These are phyloP conservation scores for Tipula unca DNA, from an alignment of 2,888 invertebrate species.

Conservation along the genomic window DNA sequence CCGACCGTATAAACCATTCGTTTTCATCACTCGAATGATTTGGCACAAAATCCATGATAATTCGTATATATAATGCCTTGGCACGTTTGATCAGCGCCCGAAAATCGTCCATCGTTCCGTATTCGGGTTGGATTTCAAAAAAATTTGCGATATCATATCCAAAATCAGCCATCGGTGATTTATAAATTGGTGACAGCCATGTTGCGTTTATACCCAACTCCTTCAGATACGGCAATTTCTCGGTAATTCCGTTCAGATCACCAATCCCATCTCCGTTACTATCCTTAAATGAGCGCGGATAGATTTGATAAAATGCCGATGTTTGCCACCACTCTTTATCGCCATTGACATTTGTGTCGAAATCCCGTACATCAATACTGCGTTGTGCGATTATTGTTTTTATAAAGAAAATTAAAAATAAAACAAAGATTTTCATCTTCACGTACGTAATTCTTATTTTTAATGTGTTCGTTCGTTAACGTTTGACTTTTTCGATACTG, in stretches of 20 bases:
- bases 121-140: slow-evolving; percentile 56
- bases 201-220: slow-evolving; percentile 58
- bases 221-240: slow-evolving; percentile 54
- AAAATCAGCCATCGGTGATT: slow-evolving; percentile 66
- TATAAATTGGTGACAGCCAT: slow-evolving; percentile 67
- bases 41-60: slow-evolving; percentile 61
- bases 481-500: neutral
- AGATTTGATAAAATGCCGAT: slow-evolving; percentile 75
- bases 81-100: slow-evolving; percentile 49
- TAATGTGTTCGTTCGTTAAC: neutral
- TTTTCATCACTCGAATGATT: slow-evolving; percentile 75
- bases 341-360: neutral
- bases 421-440: neutral
- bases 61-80: slow-evolving; percentile 47
- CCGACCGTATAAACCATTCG: slow-evolving; percentile 74
- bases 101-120: slow-evolving; percentile 63
- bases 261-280: slow-evolving; percentile 75
- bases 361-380: neutral
- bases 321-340: slow-evolving; percentile 73
- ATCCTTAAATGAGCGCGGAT: slow-evolving; percentile 79
- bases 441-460: neutral
- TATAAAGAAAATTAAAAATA: neutral
- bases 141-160: slow-evolving; percentile 72
- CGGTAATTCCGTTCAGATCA: slow-evolving; percentile 62
- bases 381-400: neutral